Percentiles rank a stretch among this genome's conserved stretches.
These are phyloP conservation scores for Lindbergichthys nudifrons DNA, from an alignment of 2,797 vertebrate genomes.

Conservation along the genomic window DNA sequence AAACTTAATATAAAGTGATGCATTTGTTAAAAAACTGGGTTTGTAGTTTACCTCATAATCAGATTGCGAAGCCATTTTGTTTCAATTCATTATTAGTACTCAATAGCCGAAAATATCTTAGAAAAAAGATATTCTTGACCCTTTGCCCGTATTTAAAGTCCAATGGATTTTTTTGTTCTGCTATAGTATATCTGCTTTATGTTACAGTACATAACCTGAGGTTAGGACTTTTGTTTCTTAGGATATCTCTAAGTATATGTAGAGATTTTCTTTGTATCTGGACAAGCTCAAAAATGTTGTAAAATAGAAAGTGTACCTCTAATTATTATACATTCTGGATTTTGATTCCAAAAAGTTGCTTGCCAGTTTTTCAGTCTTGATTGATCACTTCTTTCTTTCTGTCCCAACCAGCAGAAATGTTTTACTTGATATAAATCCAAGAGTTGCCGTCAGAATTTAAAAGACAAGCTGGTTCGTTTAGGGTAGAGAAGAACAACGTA, in stretches of 20 bases:
- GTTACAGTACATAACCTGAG: not conserved
- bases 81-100: not conserved
- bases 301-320: slow-evolving; percentile 13
- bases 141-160: not conserved
- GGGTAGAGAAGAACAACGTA: slow-evolving; percentile 4
- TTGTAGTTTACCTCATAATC: not conserved
- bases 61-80: not conserved
- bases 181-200: not conserved
- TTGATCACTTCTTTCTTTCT: slow-evolving; percentile 22
- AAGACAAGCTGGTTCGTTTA: slow-evolving; percentile 13
- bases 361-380: not conserved
- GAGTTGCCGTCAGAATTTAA: slow-evolving; percentile 4
- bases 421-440: slow-evolving; percentile 21
- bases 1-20: not conserved
- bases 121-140: not conserved
- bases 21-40: not conserved
- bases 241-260: slow-evolving; percentile 3
- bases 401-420: slow-evolving; percentile 3
- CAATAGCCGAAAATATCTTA: not conserved
- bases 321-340: not conserved
- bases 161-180: not conserved
- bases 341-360: not conserved
- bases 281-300: not conserved
- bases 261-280: not conserved
- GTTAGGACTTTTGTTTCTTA: not conserved